Base-by-base conservation (phyloP, 2,797 vertebrate genomes). In the Takifugu ocellatus region DNA sequence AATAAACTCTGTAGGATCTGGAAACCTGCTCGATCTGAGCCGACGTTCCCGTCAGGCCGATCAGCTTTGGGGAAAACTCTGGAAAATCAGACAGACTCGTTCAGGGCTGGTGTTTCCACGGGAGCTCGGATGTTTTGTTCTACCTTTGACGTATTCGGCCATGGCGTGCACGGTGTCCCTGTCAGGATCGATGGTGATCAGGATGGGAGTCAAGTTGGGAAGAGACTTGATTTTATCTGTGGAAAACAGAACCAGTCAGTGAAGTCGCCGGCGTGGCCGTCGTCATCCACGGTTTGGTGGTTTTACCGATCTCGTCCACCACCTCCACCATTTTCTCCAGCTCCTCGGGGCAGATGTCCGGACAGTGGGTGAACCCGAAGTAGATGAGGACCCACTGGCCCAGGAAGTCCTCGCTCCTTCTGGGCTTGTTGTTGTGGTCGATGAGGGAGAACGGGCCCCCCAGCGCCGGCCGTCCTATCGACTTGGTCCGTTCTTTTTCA, bases 321-420 rank as follows among this genome's bases (percentile, higher is more conserved):
- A 93, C 97, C 58, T 92, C 78, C 2, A 97, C 91, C 96, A 98
- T 98, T 63, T 99, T 99, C 85, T 99, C 96, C 8, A 99, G 69
- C 59, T 99, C 97, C 26, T 99, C 97, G 0, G 97, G 97, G 77
- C 97, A 99, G 86, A 99, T 91, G 81, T 99, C 97, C 1, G 97
- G 97, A 70, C 97, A 99, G 87, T 99, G 97, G 0, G 96, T 98
- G 80, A 99, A 98, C 8, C 97, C 97, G 0, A 99, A 99, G 69
- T 99, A 99, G 80, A 99, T 82, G 64, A 99, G 88, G 26, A 98
- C 77, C 97, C 97, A 99, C 65, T 92, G 93, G 61, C 94, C 95
- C 0, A 95, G 31, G 84, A 93, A 98, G 84, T 98, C 94, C 72
- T 92, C 87, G 54, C 89, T 93, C 51, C 87, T 93, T 63, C 64